Evolutionary conservation across 2,888 invertebrate genomes (phyloP).

Genomic region (Pocota personata): DNA sequence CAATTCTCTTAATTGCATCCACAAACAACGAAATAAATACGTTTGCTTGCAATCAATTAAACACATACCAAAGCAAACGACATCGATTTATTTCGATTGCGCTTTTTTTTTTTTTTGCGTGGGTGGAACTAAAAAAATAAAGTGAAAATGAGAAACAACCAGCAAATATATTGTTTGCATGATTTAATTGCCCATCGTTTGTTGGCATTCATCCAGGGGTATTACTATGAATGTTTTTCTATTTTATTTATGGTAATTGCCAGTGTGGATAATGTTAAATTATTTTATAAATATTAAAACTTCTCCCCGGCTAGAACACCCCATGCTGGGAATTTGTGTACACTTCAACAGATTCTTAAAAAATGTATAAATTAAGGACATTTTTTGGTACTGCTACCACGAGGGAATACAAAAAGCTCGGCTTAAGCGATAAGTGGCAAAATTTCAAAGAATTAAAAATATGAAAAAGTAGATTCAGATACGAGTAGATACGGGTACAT

Average conservation of each 20-base stretch:
- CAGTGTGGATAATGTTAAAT: slow-evolving; percentile 54
- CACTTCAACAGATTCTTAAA: slow-evolving; percentile 62
- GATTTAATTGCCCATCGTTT: slow-evolving; percentile 72
- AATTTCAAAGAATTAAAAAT: slow-evolving; percentile 60
- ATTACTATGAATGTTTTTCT: slow-evolving; percentile 60
- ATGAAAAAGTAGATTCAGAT: not conserved
- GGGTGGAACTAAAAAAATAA: slow-evolving; percentile 12
- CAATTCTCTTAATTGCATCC: slow-evolving; percentile 68
- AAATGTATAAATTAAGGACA: slow-evolving; percentile 66
- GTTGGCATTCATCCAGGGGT: slow-evolving; percentile 64
- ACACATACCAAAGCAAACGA: slow-evolving; percentile 19
- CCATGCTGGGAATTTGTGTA: slow-evolving; percentile 49
- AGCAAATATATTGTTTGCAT: slow-evolving; percentile 47
- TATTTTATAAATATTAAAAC: slow-evolving; percentile 65
- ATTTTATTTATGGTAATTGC: slow-evolving; percentile 60
- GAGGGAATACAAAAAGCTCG: slow-evolving; percentile 10
- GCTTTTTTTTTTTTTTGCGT: not conserved
- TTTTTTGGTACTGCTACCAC: not conserved
- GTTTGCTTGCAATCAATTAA: slow-evolving; percentile 59
- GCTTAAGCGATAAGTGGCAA: slow-evolving; percentile 67
- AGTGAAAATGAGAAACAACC: no score
- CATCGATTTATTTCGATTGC: slow-evolving; percentile 42
- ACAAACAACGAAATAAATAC: slow-evolving; percentile 68
- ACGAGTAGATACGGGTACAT: slow-evolving; percentile 14
- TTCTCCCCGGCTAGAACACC: not conserved